Percentiles rank a stretch among this genome's conserved stretches.
Evolutionary conservation across 2,797 vertebrate genomes (phyloP).

Genomic region (Dipus sagitta): DNA sequence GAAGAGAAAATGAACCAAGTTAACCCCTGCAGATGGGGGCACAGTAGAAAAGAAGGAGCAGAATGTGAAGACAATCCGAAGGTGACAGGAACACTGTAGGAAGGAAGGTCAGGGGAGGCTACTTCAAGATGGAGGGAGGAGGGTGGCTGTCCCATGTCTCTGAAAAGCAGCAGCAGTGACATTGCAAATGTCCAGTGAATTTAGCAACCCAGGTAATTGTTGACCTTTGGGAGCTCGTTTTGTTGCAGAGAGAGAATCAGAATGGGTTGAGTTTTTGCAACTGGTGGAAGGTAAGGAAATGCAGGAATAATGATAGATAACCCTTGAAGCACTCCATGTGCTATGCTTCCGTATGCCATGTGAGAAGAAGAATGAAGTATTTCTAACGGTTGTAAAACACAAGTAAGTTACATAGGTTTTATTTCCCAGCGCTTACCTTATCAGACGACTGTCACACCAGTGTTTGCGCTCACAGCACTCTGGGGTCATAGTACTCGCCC

Average conservation of each 20-base stretch:
- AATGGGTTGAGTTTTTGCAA: background rate
- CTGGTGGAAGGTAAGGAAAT: background rate
- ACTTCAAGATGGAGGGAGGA: background rate
- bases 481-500: background rate
- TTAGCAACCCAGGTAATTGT: background rate
- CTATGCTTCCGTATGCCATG: background rate
- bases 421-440: background rate
- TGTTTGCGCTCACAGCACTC: background rate
- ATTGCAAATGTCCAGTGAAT: background rate
- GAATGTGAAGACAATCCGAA: background rate
- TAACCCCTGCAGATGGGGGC: background rate
- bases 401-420: background rate
- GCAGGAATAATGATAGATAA: background rate
- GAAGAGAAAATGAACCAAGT: background rate
- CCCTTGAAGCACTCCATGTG: background rate
- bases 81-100: background rate
- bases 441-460: background rate
- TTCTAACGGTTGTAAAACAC: conserved; percentile 23
- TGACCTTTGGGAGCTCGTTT: conserved; percentile 15
- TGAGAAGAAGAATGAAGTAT: background rate
- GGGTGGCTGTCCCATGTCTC: background rate
- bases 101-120: background rate
- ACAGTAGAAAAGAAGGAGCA: background rate
- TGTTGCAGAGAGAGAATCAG: background rate
- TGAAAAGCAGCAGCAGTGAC: background rate